These are phyloP conservation scores for Vicugna pacos DNA, from an alignment of 2,113 vertebrate genomes.

Conservation along the genomic window DNA sequence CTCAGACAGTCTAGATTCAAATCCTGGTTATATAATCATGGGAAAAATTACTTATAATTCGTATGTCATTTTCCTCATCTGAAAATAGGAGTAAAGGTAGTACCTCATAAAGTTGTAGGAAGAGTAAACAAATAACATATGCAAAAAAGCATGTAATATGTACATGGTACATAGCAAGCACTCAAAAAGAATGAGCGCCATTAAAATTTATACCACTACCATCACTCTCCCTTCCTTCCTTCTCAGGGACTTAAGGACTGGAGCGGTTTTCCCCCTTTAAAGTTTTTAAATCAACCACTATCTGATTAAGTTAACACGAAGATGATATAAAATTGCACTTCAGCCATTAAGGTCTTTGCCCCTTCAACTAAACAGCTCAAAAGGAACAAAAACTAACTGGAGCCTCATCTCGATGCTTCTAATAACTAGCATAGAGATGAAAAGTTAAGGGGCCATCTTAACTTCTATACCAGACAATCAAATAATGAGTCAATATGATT, in stretches of 20 bases:
- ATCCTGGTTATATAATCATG: not conserved
- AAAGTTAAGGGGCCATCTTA: not conserved
- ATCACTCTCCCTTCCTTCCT: not conserved
- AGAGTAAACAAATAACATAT: not conserved
- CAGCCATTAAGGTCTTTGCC: not conserved
- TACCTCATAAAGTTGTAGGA: not conserved
- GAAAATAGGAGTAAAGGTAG: conserved; percentile 27
- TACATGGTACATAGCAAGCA: not conserved
- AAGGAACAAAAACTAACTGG: not conserved
- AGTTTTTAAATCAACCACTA: conserved; percentile 52
- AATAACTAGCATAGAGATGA: not conserved
- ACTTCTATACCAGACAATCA: not conserved
- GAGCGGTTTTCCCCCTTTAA: not conserved
- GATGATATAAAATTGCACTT: conserved; percentile 22
- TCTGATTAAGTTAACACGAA: not conserved
- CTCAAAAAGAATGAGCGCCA: not conserved
- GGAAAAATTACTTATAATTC: conserved; percentile 13
- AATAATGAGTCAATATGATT: not conserved
- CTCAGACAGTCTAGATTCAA: not conserved
- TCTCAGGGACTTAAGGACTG: not conserved
- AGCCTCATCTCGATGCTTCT: not conserved
- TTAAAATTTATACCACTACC: not conserved
- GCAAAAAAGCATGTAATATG: not conserved
- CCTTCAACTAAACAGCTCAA: not conserved
- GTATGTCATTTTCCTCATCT: conserved; percentile 8